Evolutionary conservation across 1,140 invertebrate species (phyloP).

Genomic region (Drosophila leontia): DNA sequence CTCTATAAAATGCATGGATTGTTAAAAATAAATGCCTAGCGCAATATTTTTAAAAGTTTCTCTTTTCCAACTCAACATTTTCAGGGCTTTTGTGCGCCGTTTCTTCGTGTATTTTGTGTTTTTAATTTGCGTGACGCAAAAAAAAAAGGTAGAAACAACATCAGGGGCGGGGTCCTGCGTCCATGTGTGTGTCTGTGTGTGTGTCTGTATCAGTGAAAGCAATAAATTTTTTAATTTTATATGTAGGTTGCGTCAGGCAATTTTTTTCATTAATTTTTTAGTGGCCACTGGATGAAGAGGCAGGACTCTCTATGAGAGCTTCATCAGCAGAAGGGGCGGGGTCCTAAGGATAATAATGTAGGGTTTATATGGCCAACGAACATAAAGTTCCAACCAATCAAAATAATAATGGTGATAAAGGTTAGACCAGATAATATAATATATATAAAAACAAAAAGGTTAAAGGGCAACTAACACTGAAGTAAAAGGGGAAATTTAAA

Average conservation of each 20-base stretch:
- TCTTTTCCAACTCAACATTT: conserved; percentile 17
- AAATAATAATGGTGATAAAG: neutral
- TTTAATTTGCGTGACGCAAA: conserved; percentile 63
- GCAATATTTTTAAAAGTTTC: conserved; percentile 72
- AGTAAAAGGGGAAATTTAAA: too few relatives aligned
- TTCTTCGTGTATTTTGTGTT: conserved; percentile 53
- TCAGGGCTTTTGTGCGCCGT: conserved; percentile 12
- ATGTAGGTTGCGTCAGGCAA: conserved; percentile 39
- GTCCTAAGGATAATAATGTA: conserved; percentile 20
- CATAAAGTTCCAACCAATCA: conserved; percentile 12
- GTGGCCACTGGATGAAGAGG: conserved; percentile 42
- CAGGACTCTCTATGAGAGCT: conserved; percentile 8
- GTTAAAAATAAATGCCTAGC: conserved; percentile 75
- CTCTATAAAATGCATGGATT: conserved; percentile 76
- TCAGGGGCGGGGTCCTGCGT: conserved; percentile 29
- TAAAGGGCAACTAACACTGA: neutral
- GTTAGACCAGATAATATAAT: neutral
- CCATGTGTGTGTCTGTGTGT: conserved; percentile 35
- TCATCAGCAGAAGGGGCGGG: neutral
- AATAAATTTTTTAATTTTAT: conserved; percentile 82
- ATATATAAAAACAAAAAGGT: too few relatives aligned
- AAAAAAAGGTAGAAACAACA: neutral
- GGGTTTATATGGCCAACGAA: neutral
- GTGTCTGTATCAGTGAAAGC: conserved; percentile 65
- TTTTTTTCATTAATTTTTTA: conserved; percentile 82